Evolutionary conservation across 2,888 invertebrate genomes (phyloP), one percentile per base, ranked within the genome.

Genomic region (Dryadula phaetusa): DNA sequence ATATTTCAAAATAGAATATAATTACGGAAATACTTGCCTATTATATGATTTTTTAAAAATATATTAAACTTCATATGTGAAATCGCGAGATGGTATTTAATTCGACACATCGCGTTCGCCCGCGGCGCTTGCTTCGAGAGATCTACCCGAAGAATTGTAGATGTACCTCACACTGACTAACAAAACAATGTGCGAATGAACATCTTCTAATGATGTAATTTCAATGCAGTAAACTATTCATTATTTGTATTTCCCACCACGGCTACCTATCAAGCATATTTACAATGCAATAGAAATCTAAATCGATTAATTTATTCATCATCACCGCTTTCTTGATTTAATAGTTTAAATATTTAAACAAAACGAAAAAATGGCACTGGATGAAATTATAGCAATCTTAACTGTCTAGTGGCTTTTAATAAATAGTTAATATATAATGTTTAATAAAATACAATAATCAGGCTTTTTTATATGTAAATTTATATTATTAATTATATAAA

Each of bases 1-100:
- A 32, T 47, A 1, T 32, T 44, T 20, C 16, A 32, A 12, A 37
- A 53, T 32, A 37, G 12, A 54, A 32, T 8, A 28, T 4, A n/a
- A 66, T 44, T 58, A 68, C 42, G 69, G 64, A 72, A 73, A 66
- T 60, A 60, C 90, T 90, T 87, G 89, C 90, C 90, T 84, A 84
- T 75, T 78, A 73, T 84, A 73, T 82, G 77, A 70, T 76, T 78
- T 72, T 83, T 85, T 75, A 83, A 74, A 76, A 87, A 84, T 73
- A 85, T 79, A 72, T 81, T 82, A 64, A 88, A 74, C 76, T 84
- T 82, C 89, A 90, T 89, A 77, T 85, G 85, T 71, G 81, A 76
- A 70, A 82, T 62, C 69, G 79, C 77, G 61, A 83, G 49, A 44
- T 64, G 47, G 14, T 67, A 82, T 74, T 82, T 81, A 63, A 83